A percentile compares a stretch with the other conserved stretches of the same genome.
These are phyloP conservation scores for Chymomyza costata DNA, from an alignment of 1,140 invertebrate species.

Conservation along the genomic window DNA sequence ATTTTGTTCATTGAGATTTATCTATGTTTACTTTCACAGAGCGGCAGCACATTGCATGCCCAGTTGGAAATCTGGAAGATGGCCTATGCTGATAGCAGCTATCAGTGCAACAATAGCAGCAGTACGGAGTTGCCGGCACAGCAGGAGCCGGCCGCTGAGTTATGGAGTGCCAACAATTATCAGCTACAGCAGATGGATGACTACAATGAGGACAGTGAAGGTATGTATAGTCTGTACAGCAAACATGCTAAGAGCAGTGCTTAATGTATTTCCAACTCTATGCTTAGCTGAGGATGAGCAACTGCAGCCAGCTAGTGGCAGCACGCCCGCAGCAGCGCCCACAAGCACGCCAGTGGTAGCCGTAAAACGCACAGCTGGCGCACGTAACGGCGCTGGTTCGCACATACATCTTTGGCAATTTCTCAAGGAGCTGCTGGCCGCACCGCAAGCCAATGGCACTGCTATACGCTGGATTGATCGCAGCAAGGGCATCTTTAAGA, in stretches of 20 bases:
- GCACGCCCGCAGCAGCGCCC: constrained; percentile 6
- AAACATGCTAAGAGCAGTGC: too few relatives aligned
- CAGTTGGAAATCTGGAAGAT: constrained; percentile 96
- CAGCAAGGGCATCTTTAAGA: constrained; percentile 97
- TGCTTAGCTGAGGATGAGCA: constrained; percentile 78
- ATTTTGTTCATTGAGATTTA: constrained; percentile 42
- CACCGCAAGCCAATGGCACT: constrained; percentile 89
- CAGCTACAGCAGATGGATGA: constrained; percentile 34
- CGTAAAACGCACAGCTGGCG: constrained; percentile 43
- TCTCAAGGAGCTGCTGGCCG: constrained; percentile 94
- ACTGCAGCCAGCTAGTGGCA: constrained; percentile 62
- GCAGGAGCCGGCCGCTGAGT: constrained; percentile 14
- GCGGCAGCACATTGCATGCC: constrained; percentile 89
- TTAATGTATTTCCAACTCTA: too few relatives aligned
- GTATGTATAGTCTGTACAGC: too few relatives aligned
- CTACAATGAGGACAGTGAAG: constrained; percentile 53
- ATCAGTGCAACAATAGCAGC: background rate
- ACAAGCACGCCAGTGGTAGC: constrained; percentile 16
- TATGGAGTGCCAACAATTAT: constrained; percentile 37
- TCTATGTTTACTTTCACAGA: too few relatives aligned
- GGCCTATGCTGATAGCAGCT: constrained; percentile 66
- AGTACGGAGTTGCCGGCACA: background rate
- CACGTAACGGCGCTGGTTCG: constrained; percentile 81
- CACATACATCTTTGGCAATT: constrained; percentile 99
- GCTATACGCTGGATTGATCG: constrained; percentile 98